These are phyloP conservation scores for Vesta saturnalis DNA, from an alignment of 2,888 invertebrate genomes.

Conservation along the genomic window DNA sequence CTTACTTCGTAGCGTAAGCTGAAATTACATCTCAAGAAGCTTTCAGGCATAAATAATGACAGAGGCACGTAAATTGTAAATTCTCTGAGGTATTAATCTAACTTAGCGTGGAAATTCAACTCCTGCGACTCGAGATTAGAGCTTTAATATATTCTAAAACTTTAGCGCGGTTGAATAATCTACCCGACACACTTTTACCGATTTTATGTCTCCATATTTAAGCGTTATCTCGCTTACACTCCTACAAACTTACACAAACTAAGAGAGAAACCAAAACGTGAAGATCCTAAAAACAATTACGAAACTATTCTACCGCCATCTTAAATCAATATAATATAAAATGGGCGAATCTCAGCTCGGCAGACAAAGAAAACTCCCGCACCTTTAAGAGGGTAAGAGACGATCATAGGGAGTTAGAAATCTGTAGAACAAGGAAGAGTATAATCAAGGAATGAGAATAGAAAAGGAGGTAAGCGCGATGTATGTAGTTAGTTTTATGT, in stretches of 20 bases:
- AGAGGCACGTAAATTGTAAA: conserved; percentile 62
- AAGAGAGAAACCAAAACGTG: conserved; percentile 20
- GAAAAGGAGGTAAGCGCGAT: conserved; percentile 39
- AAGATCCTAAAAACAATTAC: conserved; percentile 32
- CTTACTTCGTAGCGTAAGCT: conserved; percentile 55
- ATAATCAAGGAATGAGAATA: conserved; percentile 44
- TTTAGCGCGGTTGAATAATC: conserved; percentile 60
- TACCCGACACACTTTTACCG: conserved; percentile 42
- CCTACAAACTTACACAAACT: neutral
- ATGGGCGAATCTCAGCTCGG: conserved; percentile 61
- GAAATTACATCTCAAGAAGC: conserved; percentile 63
- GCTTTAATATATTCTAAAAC: conserved; percentile 65
- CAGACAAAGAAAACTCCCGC: conserved; percentile 59
- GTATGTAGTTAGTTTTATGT: conserved; percentile 29
- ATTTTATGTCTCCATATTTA: conserved; percentile 19
- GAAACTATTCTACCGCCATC: conserved; percentile 55
- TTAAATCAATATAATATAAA: conserved; percentile 64
- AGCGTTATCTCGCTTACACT: conserved; percentile 34
- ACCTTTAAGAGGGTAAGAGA: conserved; percentile 56
- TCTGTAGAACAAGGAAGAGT: conserved; percentile 26
- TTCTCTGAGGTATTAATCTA: conserved; percentile 64
- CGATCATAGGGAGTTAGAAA: conserved; percentile 40
- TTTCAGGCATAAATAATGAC: conserved; percentile 63
- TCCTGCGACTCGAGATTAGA: conserved; percentile 62
- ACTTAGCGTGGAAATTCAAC: conserved; percentile 64